A percentile compares a stretch with the other conserved stretches of the same genome.
phyloP scores from a whole-genome alignment of 2,888 invertebrate species.

The Drosophila pseudotakahashii region DNA sequence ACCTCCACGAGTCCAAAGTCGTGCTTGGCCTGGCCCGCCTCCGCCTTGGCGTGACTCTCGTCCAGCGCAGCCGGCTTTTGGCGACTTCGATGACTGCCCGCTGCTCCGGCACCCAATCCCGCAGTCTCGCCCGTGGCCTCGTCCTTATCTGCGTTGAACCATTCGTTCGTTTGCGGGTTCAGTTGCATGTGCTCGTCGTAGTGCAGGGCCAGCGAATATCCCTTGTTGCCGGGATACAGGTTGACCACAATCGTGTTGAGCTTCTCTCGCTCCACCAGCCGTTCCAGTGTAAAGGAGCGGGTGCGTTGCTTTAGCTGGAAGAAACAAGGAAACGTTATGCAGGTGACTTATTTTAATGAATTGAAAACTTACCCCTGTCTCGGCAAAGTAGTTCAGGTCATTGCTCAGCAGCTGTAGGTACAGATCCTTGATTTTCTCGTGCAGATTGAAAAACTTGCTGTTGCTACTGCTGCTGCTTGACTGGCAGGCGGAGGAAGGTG shows the following conservation, averaged over 20 bases:
- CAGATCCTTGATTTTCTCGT: conserved; percentile 83
- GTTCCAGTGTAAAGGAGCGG: conserved; percentile 91
- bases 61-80: conserved; percentile 40
- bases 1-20: conserved; percentile 91
- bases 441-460: conserved; percentile 82
- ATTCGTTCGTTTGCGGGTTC: conserved; percentile 65
- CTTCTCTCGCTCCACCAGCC: conserved; percentile 92
- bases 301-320: conserved; percentile 83
- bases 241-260: conserved; percentile 95
- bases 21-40: conserved; percentile 19
- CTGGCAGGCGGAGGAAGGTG: conserved; percentile 41
- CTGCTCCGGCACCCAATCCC: neutral
- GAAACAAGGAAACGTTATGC: neutral
- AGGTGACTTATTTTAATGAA: too few relatives aligned
- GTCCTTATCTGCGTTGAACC: conserved; percentile 40
- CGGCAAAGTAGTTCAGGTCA: conserved; percentile 82
- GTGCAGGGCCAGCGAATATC: conserved; percentile 88
- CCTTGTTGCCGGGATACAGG: conserved; percentile 95
- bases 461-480: conserved; percentile 51
- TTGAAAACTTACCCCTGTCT: conserved; percentile 81
- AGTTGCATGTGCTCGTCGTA: conserved; percentile 83
- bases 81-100: conserved; percentile 45
- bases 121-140: conserved; percentile 3
- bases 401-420: conserved; percentile 82
- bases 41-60: conserved; percentile 26